Evolutionary conservation across 2,888 invertebrate species (phyloP), one percentile per base, ranked within the genome.

Genomic region (Panopea generosa): DNA sequence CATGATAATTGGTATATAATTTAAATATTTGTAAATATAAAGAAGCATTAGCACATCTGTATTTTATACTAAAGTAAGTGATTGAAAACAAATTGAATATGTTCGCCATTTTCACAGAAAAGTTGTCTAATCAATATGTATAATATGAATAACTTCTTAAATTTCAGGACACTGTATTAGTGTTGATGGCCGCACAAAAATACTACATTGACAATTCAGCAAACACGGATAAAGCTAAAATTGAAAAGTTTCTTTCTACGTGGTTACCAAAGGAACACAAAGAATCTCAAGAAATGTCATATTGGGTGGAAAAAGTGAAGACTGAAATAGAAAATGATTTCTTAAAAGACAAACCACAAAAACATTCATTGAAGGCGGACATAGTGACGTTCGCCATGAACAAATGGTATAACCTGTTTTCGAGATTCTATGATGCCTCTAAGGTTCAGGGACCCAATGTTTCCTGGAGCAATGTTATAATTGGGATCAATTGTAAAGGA

Each of bases 321-420:
- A 52, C 72, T 26, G 82, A 75, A 59, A 63, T 85, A 16, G 70
- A 84, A 73, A 80, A 80, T 50, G 84, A 86, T 40, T 82, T 85
- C 43, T 38, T 77, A 27, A 77, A 83, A 55, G 77, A 75, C n/a
- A 77, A 68, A 20, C 79, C 83, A 4, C 57, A 76, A 14, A 68
- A 59, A 33, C 60, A 65, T 7, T 82, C 84, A 1, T 57, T 88
- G 16, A 88, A 89, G 66, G 70, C 77, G 11, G 86, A 87, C 57
- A 84, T 89, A 53, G 87, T 87, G 33, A 84, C 76, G 11, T 88
- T 86, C 70, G 89, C 88, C 9, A 86, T 79, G 75, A 84, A 89
- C 59, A 86, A 86, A 55, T 89, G 89, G 87, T 80, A 80, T 59
- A 76, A 81, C 29, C 52, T 86, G 60, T 90, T 88, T 77, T 88